Percentiles rank a stretch among this genome's conserved stretches.
These are phyloP conservation scores for Paracyclopina nana DNA, from an alignment of 1,140 invertebrate species.

Conservation along the genomic window DNA sequence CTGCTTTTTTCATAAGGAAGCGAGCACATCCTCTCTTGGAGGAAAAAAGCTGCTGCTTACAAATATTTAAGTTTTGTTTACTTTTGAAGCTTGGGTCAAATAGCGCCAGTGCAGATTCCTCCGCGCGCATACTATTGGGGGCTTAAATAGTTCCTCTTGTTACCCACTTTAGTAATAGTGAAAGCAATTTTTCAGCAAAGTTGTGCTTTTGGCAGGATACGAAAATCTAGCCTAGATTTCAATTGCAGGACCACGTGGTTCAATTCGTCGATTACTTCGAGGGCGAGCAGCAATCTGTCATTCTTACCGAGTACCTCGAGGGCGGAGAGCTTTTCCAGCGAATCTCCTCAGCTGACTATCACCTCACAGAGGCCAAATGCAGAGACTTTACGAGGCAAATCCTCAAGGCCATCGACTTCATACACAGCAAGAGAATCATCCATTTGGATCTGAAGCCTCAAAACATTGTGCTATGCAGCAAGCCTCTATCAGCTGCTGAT, in stretches of 20 bases:
- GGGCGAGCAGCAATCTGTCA: constrained; percentile 7
- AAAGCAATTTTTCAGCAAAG: too few relatives aligned
- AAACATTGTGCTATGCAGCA: constrained; percentile 64
- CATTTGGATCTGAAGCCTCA: constrained; percentile 85
- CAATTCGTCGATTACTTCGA: constrained; percentile 10
- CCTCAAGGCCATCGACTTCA: constrained; percentile 66
- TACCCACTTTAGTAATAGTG: too few relatives aligned
- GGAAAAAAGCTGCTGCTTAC: too few relatives aligned
- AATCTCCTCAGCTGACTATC: constrained; percentile 73
- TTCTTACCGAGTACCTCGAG: constrained; percentile 5
- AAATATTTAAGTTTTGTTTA: too few relatives aligned
- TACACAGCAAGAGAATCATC: constrained; percentile 61
- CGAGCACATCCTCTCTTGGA: too few relatives aligned
- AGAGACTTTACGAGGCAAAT: constrained; percentile 74
- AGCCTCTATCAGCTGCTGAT: background rate
- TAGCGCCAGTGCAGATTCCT: too few relatives aligned
- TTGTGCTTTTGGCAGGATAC: too few relatives aligned
- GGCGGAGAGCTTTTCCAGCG: constrained; percentile 80
- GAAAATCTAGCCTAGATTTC: too few relatives aligned
- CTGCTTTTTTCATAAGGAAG: too few relatives aligned
- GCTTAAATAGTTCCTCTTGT: too few relatives aligned
- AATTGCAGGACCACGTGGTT: constrained; percentile 5
- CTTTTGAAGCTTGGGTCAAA: too few relatives aligned
- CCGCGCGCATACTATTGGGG: too few relatives aligned
- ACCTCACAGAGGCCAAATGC: constrained; percentile 68